Evolutionary conservation across 2,113 vertebrate species (phyloP).

Genomic region (Erythrocercus mccallii): DNA sequence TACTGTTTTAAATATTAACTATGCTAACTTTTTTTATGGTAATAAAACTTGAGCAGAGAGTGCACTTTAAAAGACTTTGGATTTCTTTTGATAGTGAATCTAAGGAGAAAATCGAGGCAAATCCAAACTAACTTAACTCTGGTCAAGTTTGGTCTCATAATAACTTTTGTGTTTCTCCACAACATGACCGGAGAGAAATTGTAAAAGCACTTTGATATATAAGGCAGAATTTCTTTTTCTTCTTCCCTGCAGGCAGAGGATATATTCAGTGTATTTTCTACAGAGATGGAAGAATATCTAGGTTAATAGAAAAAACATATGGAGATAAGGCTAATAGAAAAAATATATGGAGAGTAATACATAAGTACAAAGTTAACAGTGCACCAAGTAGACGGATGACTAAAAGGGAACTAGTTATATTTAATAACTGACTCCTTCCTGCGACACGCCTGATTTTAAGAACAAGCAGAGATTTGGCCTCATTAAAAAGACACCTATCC

Average conservation of each 20-base stretch:
- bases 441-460: not conserved
- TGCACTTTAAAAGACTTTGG: not conserved
- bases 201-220: not conserved
- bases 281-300: not conserved
- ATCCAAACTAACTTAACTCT: not conserved
- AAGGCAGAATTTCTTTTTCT: not conserved
- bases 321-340: not conserved
- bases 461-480: not conserved
- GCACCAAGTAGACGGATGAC: not conserved
- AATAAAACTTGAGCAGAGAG: not conserved
- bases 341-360: not conserved
- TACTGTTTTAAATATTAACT: not conserved
- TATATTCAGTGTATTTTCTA: not conserved
- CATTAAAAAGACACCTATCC: not conserved
- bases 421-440: not conserved
- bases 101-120: not conserved
- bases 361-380: not conserved
- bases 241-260: not conserved
- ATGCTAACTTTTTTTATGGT: not conserved
- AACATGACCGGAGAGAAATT: not conserved
- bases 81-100: not conserved
- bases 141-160: not conserved
- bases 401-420: not conserved
- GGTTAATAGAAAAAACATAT: not conserved
- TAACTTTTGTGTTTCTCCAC: not conserved